Evolutionary conservation across 2,113 vertebrate species (phyloP).

Genomic region (Triplophysa dalaica): DNA sequence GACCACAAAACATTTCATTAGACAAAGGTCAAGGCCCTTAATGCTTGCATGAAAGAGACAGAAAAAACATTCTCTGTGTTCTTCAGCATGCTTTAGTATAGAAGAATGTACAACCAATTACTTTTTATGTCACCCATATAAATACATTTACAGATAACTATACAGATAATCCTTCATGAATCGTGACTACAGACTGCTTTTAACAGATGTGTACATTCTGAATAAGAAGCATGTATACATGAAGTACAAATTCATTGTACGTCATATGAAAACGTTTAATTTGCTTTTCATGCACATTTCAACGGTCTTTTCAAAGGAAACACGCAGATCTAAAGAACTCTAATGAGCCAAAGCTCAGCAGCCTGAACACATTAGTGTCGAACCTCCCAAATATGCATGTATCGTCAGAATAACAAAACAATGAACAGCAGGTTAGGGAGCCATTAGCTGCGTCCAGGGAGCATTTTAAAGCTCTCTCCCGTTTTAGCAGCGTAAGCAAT

Average conservation of each 20-base stretch:
- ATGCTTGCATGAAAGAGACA: background rate
- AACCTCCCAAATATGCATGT: constrained; percentile 38
- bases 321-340: constrained; percentile 19
- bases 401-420: constrained; percentile 46
- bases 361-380: constrained; percentile 43
- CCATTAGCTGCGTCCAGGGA: constrained; percentile 55
- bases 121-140: background rate
- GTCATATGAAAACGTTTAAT: background rate
- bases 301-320: constrained; percentile 31
- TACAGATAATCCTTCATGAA: background rate
- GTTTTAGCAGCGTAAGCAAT: constrained; percentile 52
- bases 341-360: constrained; percentile 46
- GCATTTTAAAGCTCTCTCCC: constrained; percentile 49
- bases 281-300: constrained; percentile 1
- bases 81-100: background rate
- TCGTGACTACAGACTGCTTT: too few species aligned
- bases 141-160: background rate
- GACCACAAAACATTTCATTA: background rate
- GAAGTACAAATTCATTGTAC: background rate
- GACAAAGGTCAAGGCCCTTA: constrained; percentile 7
- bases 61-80: constrained; percentile 6
- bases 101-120: constrained; percentile 12
- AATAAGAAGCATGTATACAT: too few species aligned
- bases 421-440: constrained; percentile 55
- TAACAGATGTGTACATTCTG: background rate